A percentile compares a stretch with the other conserved stretches of the same genome.
These are phyloP conservation scores for Thunnus thynnus DNA, from an alignment of 2,113 vertebrate species.

Conservation along the genomic window DNA sequence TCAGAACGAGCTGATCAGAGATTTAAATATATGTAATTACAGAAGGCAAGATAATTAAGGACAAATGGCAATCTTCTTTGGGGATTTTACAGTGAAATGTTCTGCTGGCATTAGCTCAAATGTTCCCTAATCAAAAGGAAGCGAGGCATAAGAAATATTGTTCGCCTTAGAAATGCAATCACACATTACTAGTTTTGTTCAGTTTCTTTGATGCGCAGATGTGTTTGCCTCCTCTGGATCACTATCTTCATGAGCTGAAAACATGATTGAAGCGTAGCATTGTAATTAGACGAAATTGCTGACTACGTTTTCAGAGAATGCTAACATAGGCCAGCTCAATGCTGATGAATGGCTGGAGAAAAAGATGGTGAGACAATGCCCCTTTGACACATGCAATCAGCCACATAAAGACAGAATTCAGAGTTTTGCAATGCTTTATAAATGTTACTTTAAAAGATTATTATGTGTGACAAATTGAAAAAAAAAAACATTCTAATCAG, in stretches of 20 bases:
- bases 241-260: constrained; percentile 50
- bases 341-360: constrained; percentile 38
- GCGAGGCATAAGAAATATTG: constrained; percentile 47
- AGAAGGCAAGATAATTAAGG: constrained; percentile 64
- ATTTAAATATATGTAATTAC: constrained; percentile 74
- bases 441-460: constrained; percentile 31
- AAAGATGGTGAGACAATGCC: constrained; percentile 25
- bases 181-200: constrained; percentile 47
- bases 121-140: constrained; percentile 62
- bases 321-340: not conserved
- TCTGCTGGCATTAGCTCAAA: constrained; percentile 48
- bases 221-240: constrained; percentile 61
- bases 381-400: constrained; percentile 47
- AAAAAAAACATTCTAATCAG: not conserved
- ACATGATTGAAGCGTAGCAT: constrained; percentile 54
- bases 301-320: constrained; percentile 43
- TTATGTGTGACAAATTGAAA: not conserved
- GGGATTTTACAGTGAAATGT: constrained; percentile 58
- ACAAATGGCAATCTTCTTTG: constrained; percentile 62
- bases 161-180: constrained; percentile 57
- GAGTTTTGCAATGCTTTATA: not conserved
- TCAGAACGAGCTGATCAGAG: constrained; percentile 59
- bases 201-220: constrained; percentile 64
- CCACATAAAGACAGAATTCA: not conserved
- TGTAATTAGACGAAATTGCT: constrained; percentile 72